phyloP scores from a whole-genome alignment of 2,888 invertebrate genomes.

The Standfussiana lucernea region DNA sequence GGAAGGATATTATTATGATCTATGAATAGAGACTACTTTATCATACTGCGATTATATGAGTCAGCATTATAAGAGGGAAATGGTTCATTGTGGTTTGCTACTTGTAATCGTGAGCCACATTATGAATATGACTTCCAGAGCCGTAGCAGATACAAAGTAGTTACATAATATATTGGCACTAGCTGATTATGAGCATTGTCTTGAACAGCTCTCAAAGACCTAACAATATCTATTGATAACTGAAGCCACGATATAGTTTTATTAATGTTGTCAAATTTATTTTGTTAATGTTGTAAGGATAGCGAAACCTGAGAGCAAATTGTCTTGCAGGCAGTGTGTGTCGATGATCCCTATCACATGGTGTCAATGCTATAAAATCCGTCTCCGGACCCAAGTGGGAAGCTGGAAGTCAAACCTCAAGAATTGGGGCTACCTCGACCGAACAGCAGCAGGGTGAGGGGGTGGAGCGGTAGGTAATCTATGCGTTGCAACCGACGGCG shows the following conservation, averaged over 20 bases:
- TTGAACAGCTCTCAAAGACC: not conserved
- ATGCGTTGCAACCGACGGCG: not conserved
- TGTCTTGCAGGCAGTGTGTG: not conserved
- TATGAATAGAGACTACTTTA: conserved; percentile 29
- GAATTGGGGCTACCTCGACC: not conserved
- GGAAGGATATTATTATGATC: conserved; percentile 36
- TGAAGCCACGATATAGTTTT: not conserved
- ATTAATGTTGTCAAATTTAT: not conserved
- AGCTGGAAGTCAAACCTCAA: not conserved
- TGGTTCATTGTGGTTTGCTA: conserved; percentile 40
- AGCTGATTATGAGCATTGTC: not conserved
- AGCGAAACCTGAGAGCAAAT: not conserved
- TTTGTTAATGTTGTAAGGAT: not conserved
- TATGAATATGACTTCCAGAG: not conserved
- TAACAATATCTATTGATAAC: not conserved
- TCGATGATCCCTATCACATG: not conserved
- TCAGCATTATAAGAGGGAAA: conserved; percentile 52
- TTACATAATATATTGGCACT: not conserved
- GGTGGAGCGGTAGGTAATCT: not conserved
- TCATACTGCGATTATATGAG: conserved; percentile 40
- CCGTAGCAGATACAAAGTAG: not conserved
- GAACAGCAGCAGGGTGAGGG: not conserved
- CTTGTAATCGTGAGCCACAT: conserved; percentile 26
- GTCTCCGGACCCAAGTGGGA: not conserved
- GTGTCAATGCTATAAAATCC: not conserved